A percentile compares a stretch with the other conserved stretches of the same genome.
These are phyloP conservation scores for Phyllopteryx taeniolatus DNA, from an alignment of 2,113 vertebrate genomes.

Conservation along the genomic window DNA sequence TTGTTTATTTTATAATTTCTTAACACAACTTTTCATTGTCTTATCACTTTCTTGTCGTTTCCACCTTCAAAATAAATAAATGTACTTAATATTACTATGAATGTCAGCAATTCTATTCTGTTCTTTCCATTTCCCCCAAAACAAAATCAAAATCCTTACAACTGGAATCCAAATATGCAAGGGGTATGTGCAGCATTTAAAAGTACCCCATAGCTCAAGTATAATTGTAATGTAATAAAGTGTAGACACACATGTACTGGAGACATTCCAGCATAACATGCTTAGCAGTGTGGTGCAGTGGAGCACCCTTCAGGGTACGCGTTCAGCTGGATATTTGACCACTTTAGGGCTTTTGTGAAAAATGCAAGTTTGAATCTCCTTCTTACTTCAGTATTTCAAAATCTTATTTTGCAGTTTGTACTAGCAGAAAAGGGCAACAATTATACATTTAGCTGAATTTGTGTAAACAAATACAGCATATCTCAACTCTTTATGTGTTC, in stretches of 20 bases:
- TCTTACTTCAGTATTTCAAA: neutral
- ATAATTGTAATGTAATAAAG: slow-evolving; percentile 1
- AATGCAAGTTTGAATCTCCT: slow-evolving; percentile 1
- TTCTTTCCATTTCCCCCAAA: neutral
- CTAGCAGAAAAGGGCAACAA: neutral
- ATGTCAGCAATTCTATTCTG: too few relatives aligned
- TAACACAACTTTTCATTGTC: too few relatives aligned
- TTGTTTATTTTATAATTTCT: too few relatives aligned
- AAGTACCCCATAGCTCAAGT: neutral
- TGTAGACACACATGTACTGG: neutral
- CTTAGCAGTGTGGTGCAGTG: slow-evolving; percentile 3
- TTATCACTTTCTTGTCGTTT: too few relatives aligned
- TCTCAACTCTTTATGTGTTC: neutral
- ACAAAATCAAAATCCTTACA: neutral
- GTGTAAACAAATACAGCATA: neutral
- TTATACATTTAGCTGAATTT: neutral
- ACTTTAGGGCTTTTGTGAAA: slow-evolving; percentile 7
- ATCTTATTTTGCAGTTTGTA: neutral
- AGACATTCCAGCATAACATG: neutral
- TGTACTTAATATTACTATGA: too few relatives aligned
- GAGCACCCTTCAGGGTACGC: slow-evolving; percentile 17
- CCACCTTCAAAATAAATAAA: too few relatives aligned
- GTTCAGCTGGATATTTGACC: slow-evolving; percentile 15
- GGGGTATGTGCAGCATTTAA: neutral
- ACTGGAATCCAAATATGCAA: neutral